Conservation (phyloP, 2,888 invertebrate genomes). For the Phyllotreta cruciferae region DNA sequence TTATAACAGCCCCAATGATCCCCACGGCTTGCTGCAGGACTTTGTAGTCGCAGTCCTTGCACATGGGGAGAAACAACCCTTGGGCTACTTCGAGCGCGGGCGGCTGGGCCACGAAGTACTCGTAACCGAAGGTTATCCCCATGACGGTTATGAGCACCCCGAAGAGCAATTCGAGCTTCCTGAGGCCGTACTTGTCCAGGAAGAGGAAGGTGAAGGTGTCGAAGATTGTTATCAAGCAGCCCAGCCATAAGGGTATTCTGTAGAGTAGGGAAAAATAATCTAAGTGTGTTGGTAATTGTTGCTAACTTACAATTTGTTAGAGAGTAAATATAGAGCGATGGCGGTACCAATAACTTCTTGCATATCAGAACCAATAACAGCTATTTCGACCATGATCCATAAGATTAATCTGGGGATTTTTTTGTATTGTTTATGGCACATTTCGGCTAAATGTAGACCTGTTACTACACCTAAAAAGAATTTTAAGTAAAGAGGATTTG, state of each 20-base stretch:
- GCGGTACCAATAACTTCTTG: conserved; percentile 93
- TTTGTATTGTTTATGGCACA: conserved; percentile 79
- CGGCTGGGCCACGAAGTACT: conserved; percentile 77
- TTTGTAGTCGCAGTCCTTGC: conserved; percentile 70
- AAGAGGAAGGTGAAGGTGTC: conserved; percentile 89
- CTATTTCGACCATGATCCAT: conserved; percentile 91
- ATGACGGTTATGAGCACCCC: conserved; percentile 81
- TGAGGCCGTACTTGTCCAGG: conserved; percentile 81
- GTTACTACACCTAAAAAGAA: conserved; percentile 67
- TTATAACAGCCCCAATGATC: conserved; percentile 83
- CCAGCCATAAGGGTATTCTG: conserved; percentile 79
- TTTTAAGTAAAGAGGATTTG: not conserved
- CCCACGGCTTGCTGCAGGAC: conserved; percentile 78
- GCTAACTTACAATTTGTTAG: conserved; percentile 75
- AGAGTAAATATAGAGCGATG: conserved; percentile 82
- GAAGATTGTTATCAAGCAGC: conserved; percentile 81
- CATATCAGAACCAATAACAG: conserved; percentile 90
- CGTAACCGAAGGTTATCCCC: conserved; percentile 88
- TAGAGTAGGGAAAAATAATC: too few species aligned
- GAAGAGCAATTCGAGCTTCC: conserved; percentile 84
- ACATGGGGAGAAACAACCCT: conserved; percentile 83
- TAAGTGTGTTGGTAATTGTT: too few species aligned
- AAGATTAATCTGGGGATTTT: conserved; percentile 75
- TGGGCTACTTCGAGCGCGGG: conserved; percentile 72
- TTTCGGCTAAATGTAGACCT: conserved; percentile 83